Evolutionary conservation across 2,888 invertebrate species (phyloP).

Genomic region (Amphipoea oculea): DNA sequence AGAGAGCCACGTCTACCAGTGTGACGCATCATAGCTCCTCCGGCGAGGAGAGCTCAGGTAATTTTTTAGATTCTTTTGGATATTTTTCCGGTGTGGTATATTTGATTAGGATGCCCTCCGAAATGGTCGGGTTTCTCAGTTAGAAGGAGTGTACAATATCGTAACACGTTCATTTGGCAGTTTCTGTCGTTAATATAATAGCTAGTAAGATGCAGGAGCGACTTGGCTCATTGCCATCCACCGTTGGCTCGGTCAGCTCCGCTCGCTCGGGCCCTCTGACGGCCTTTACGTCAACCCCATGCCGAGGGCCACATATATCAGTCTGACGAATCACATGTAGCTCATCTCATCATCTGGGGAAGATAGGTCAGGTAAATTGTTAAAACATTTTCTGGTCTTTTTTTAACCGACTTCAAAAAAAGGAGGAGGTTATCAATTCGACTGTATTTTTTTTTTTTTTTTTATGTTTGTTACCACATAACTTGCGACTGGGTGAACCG

Average conservation of each 20-base stretch:
- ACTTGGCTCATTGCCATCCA: constrained; percentile 81
- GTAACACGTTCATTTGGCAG: no score
- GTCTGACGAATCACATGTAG: constrained; percentile 77
- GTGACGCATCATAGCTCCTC: constrained; percentile 83
- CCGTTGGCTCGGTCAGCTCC: constrained; percentile 39
- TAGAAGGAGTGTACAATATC: not conserved
- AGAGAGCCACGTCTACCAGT: constrained; percentile 79
- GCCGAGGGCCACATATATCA: constrained; percentile 50
- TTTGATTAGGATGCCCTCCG: not conserved
- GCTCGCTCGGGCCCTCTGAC: not conserved
- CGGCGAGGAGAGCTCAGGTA: constrained; percentile 88
- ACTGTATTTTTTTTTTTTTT: no score
- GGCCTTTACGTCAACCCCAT: not conserved
- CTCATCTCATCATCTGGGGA: constrained; percentile 74
- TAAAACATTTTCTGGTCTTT: not conserved
- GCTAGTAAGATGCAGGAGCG: constrained; percentile 71
- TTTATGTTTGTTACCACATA: no score
- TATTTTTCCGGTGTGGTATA: not conserved
- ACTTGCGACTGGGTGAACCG: no score
- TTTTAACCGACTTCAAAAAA: no score
- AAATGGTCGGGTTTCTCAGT: not conserved
- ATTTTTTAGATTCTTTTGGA: not conserved
- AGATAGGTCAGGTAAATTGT: constrained; percentile 82
- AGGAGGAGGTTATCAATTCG: no score
- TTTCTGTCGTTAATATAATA: not conserved